Conservation (phyloP, 2,113 vertebrate genomes). For the Eublepharis macularius region DNA sequence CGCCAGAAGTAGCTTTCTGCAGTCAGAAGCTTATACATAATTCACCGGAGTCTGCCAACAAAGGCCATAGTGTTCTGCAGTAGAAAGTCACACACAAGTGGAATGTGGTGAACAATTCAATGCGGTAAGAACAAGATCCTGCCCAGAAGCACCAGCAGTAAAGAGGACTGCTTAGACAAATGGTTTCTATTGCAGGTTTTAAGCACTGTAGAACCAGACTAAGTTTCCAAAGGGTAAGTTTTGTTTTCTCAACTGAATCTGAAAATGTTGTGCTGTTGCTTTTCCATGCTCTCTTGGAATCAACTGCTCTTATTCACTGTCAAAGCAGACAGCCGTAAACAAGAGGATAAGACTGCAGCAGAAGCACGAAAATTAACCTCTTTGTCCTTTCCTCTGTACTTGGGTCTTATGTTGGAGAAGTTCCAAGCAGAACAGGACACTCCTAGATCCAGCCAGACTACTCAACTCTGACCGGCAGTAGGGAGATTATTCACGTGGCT, state of each 20-base stretch:
- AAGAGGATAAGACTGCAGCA: no score
- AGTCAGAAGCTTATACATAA: constrained; percentile 10
- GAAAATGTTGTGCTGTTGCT: background rate
- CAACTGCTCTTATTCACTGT: background rate
- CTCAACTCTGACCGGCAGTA: background rate
- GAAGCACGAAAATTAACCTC: background rate
- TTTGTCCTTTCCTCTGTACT: background rate
- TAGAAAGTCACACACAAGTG: constrained; percentile 16
- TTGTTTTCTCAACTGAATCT: background rate
- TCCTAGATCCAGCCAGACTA: background rate
- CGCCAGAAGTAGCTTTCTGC: constrained; percentile 6
- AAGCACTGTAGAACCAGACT: background rate
- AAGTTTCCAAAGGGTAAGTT: background rate
- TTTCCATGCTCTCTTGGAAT: background rate
- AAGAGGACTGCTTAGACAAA: background rate
- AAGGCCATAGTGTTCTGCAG: background rate
- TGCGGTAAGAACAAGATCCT: background rate
- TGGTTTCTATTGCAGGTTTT: background rate
- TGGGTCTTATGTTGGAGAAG: background rate
- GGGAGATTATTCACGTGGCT: background rate
- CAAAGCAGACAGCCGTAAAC: background rate
- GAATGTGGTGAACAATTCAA: background rate
- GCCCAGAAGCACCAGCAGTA: background rate
- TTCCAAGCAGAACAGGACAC: background rate
- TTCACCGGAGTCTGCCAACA: constrained; percentile 8